Percentiles rank a stretch among this genome's conserved stretches.
Conservation (phyloP, 2,797 vertebrate species). For the Dermochelys coriacea region DNA sequence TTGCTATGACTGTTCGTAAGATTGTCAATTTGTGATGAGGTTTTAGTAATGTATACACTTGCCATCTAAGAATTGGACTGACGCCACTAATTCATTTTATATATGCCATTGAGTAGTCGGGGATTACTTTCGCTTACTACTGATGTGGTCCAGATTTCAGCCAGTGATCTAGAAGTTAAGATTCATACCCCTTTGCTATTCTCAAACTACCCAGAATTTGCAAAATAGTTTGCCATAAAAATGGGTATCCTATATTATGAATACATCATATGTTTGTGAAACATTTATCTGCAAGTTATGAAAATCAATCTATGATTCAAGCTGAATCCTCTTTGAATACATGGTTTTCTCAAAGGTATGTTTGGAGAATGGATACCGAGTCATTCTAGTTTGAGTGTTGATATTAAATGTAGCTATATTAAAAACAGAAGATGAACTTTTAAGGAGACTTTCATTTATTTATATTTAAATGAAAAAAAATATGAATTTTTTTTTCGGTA, state of each 20-base stretch:
- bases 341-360: background rate
- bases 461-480: background rate
- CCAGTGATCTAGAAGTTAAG: background rate
- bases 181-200: background rate
- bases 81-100: background rate
- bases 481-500: background rate
- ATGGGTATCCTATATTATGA: background rate
- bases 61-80: background rate
- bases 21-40: background rate
- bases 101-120: background rate
- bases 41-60: background rate
- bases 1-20: background rate
- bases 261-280: background rate
- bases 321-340: background rate
- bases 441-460: background rate
- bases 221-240: background rate
- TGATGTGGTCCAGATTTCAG: background rate
- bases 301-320: background rate
- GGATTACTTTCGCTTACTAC: background rate
- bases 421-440: no score
- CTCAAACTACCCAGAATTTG: background rate
- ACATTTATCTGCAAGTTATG: background rate
- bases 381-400: background rate
- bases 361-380: background rate
- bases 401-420: no score